Evolutionary conservation across 2,797 vertebrate species (phyloP), one percentile per base, ranked within the genome.

Genomic region (Rhinella marina): DNA sequence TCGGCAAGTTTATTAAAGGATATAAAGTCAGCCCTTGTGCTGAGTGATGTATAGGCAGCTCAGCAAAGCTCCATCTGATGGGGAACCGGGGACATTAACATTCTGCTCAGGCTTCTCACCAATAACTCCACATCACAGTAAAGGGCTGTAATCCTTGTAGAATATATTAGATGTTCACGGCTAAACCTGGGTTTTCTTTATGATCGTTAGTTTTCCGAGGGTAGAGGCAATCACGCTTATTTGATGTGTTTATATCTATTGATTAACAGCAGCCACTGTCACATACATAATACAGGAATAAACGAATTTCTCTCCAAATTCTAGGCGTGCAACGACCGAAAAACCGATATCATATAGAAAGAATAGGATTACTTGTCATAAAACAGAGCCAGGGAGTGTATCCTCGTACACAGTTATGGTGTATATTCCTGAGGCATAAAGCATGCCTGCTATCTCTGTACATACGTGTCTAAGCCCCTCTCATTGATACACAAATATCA

Each of bases 191-290:
- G 17, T 86, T 87, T 89, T 83, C 85, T 89, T 89, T 89, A 89
- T 89, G 85, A 89, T 84, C 72, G 81, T 89, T 89, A 84, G 88
- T 89, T 89, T 89, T 86, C 81, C n/a, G 66, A 72, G 81, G 88
- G 80, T 83, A 86, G 85, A 89, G 56, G 88, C 88, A 89, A 89
- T 89, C 81, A 50, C 81, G 32, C 85, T 87, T 75, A 87, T 87
- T 89, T 87, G 88, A 89, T 89, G 88, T 89, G 88, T 89, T 89
- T 89, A 89, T 89, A 86, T 79, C 88, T 87, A 89, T 89, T 89
- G 88, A 89, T 89, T 89, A 89, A 89, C 88, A 86, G 75, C 85
- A 87, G 81, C 61, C 81, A 78, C 81, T 73, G 85, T 86, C 88
- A 84, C 84, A 86, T 86, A 82, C 88, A 89, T 86, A 89, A 86